Base-by-base conservation (phyloP, 1,140 invertebrate species). In the Alviniconcha marisindica region DNA sequence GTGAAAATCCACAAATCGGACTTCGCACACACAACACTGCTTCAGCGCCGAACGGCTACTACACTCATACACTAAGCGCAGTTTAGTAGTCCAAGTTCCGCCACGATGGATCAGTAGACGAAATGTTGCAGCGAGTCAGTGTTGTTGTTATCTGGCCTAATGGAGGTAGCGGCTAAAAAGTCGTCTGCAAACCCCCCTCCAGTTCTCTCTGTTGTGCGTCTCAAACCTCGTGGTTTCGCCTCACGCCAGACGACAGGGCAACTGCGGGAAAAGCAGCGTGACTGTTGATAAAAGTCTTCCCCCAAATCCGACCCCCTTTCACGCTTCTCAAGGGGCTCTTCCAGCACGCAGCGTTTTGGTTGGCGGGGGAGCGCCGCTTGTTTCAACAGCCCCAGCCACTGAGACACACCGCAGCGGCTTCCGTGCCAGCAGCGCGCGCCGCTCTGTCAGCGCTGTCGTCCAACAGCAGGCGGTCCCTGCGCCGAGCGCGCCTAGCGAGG, bases 251-350 rank as follows among this genome's bases (percentile, higher is more conserved):
- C 77, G 48, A 71, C 69, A 71, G 69, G 69, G 31, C 7, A 38
- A 78, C 77, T 78, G 77, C 38, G 31, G 44, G 51, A 24, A 14
- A 38, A 44, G 38, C 77, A 78, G 77, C 77, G 77, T 78, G 77
- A 78, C 77, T 78, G 77, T 78, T 78, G 51, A 60, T 60, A 60
- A 78, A 78, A 60, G 15, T 33, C 69, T 78, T 60, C 38, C 77
- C 51, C 77, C 77, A 78, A 60, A 78, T 56, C 77, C 77, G 77
- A 60, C 77, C 77, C 77, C 77, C 77, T 60, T 78, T 78, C 77
- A 78, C 77, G 77, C 54, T 56, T 60, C 51, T 56, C 48, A 24
- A 71, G 69, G 69, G 33, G 48, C 51, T n/a, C 48, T 51, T 31
- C 38, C 77, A 56, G 48, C 77, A 38, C 51, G 77, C 77, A 38